phyloP scores from a whole-genome alignment of 1,140 invertebrate genomes.

The Euura lappo region DNA sequence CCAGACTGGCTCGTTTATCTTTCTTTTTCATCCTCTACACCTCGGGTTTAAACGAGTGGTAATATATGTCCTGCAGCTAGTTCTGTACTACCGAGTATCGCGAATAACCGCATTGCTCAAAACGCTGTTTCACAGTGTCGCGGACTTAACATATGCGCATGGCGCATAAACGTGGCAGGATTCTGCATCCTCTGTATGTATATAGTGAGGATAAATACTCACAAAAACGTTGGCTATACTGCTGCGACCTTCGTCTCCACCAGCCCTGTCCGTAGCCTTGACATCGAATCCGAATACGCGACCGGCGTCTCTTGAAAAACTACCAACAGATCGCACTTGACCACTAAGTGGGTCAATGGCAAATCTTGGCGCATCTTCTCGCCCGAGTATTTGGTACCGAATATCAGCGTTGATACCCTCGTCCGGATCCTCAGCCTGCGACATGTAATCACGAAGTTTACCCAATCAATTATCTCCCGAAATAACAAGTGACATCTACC shows the following conservation, averaged over 20 bases:
- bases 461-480: not conserved
- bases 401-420: conserved; percentile 78
- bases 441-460: not conserved
- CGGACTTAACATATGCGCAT: too few relatives aligned
- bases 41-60: too few relatives aligned
- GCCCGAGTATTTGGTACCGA: conserved; percentile 74
- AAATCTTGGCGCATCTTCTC: conserved; percentile 73
- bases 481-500: conserved; percentile 9
- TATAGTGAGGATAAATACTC: conserved; percentile 53
- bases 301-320: conserved; percentile 71
- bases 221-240: conserved; percentile 85
- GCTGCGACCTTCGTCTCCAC: conserved; percentile 78
- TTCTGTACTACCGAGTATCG: not conserved
- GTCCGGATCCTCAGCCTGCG: conserved; percentile 77
- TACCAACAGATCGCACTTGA: conserved; percentile 73
- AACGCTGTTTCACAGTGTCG: too few relatives aligned
- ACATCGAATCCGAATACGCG: conserved; percentile 85
- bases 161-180: not conserved
- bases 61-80: too few relatives aligned
- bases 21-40: too few relatives aligned
- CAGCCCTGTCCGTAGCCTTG: conserved; percentile 81
- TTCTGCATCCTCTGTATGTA: not conserved
- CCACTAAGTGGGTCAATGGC: conserved; percentile 77
- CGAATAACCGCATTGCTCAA: not conserved
- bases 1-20: not conserved